Evolutionary conservation across 2,797 vertebrate genomes (phyloP).

Genomic region (Scomberomorus guttatus): DNA sequence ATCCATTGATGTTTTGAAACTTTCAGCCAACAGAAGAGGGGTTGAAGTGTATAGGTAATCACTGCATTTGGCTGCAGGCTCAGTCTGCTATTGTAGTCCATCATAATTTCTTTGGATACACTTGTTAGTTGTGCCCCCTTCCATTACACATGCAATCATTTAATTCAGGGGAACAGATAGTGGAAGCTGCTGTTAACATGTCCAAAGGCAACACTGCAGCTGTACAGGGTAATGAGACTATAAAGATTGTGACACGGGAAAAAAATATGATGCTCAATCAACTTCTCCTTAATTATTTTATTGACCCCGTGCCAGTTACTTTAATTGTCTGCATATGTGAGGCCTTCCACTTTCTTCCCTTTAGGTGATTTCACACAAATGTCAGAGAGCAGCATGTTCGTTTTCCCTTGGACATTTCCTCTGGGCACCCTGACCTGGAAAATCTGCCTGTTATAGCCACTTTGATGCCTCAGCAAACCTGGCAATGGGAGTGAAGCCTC

Average conservation of each 20-base stretch:
- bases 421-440: slow-evolving; percentile 60
- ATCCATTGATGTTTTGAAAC: neutral
- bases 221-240: neutral
- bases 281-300: neutral
- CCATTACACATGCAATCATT: neutral
- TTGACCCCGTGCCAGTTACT: neutral
- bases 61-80: slow-evolving; percentile 10
- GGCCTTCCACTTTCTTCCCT: neutral
- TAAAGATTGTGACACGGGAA: neutral
- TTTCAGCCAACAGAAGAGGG: slow-evolving; percentile 11
- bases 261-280: neutral
- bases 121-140: neutral
- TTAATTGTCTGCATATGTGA: neutral
- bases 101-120: neutral
- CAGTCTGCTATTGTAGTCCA: neutral
- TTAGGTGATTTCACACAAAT: slow-evolving; percentile 42
- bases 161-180: neutral
- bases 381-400: slow-evolving; percentile 24
- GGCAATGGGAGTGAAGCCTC: slow-evolving; percentile 41
- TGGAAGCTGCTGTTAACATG: neutral
- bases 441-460: slow-evolving; percentile 55
- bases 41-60: slow-evolving; percentile 6
- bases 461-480: slow-evolving; percentile 62
- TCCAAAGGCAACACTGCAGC: neutral
- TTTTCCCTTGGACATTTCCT: slow-evolving; percentile 29